Evolutionary conservation across 2,113 vertebrate species (phyloP).

Genomic region (Stigmatopora argus): DNA sequence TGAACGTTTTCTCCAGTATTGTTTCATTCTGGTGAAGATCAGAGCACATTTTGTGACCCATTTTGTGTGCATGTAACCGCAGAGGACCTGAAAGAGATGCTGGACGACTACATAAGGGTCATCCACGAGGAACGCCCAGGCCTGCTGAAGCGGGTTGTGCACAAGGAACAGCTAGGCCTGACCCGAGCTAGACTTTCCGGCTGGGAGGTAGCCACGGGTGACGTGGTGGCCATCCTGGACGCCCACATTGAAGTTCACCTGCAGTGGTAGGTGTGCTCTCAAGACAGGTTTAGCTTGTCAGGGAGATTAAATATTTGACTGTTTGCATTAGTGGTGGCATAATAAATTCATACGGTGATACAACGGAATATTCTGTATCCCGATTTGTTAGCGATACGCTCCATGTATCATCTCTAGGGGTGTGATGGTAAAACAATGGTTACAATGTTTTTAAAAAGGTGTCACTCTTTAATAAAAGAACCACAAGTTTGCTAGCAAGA

Average conservation of each 20-base stretch:
- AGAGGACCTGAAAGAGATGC: slow-evolving; percentile 60
- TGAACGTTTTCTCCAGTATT: background rate
- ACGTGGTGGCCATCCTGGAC: slow-evolving; percentile 76
- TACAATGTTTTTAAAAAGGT: no score
- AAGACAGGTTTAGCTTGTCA: background rate
- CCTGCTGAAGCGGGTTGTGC: slow-evolving; percentile 59
- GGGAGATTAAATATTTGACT: no score
- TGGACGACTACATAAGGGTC: slow-evolving; percentile 49
- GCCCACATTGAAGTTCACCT: slow-evolving; percentile 75
- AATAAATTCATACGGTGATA: no score
- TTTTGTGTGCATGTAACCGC: background rate
- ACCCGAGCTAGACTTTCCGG: slow-evolving; percentile 68
- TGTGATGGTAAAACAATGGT: no score
- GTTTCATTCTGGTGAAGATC: background rate
- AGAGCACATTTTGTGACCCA: background rate
- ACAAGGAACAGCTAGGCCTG: slow-evolving; percentile 67
- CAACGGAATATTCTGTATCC: no score
- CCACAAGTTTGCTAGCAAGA: no score
- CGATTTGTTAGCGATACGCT: no score
- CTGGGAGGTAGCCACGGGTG: slow-evolving; percentile 61
- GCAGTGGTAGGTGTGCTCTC: slow-evolving; percentile 51
- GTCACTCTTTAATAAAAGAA: no score
- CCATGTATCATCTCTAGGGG: no score
- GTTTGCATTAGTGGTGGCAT: no score
- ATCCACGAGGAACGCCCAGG: slow-evolving; percentile 45